Evolutionary conservation across 2,797 vertebrate genomes (phyloP), one percentile per base, ranked within the genome.

Genomic region (Acipenser transmontanus): DNA sequence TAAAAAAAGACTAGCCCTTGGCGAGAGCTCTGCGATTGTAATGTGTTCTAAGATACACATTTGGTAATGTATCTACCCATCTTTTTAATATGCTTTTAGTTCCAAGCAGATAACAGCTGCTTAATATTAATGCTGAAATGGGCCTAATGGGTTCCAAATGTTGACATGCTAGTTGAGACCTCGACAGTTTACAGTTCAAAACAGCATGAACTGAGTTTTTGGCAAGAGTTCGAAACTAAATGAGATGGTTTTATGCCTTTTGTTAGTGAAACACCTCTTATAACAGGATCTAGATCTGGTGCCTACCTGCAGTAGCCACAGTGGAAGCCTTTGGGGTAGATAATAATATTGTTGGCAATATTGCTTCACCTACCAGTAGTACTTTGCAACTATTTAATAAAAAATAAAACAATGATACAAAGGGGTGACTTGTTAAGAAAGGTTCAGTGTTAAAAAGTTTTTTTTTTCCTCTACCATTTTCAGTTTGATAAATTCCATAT

Each of bases 141-240:
- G 74, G 69, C 71, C 71, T 67, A 76, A 66, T 67, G 57, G 74
- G 79, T 79, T 69, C 72, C 56, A 73, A 78, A 74, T 77, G 80
- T 81, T 75, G 76, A 79, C 78, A 80, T 78, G 72, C 79, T 79
- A 74, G 59, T 73, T 0, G 59, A 80, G 84, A 87, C 84, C 83
- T 86, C 85, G 85, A 83, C 84, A 71, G 67, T 77, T 76, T 80
- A 79, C 68, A 80, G 81, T 64, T 66, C 50, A 9, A 59, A 69
- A 62, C 73, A 66, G 73, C 78, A 65, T 76, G 79, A 84, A 83
- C 74, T 72, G 79, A 81, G 80, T 64, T 76, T 73, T 81, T 88
- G 85, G 85, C 83, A 77, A 50, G 49, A 60, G 76, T 85, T 85
- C 84, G 85, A 84, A 77, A 69, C 72, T 80, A 67, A 11, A 12